Conservation (phyloP, 2,113 vertebrate species). For the Rhadina sibilatrix region DNA sequence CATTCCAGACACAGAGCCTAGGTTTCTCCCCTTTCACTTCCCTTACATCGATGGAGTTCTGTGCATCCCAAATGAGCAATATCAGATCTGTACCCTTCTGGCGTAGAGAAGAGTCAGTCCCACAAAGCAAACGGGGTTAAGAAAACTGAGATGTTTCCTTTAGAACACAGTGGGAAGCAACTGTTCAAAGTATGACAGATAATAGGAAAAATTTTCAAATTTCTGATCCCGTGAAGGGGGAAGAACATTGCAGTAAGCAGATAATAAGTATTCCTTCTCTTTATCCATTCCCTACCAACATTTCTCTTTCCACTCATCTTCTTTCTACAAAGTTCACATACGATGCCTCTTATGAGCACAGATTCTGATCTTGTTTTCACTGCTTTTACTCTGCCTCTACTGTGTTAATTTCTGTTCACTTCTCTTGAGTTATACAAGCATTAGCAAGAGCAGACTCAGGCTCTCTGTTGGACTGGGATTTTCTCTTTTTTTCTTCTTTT, state of each 20-base stretch:
- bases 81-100: background rate
- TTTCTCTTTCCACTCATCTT: background rate
- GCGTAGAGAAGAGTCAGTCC: background rate
- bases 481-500: background rate
- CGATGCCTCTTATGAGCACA: background rate
- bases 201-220: background rate
- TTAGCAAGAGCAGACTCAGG: background rate
- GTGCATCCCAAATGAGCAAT: background rate
- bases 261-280: background rate
- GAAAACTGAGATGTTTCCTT: background rate
- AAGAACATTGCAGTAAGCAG: background rate
- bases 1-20: background rate
- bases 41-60: background rate
- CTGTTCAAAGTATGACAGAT: background rate
- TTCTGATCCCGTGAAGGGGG: background rate
- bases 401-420: constrained; percentile 4
- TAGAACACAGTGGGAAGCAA: background rate
- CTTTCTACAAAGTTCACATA: background rate
- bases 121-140: background rate
- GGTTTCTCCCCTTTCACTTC: background rate
- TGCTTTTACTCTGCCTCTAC: background rate
- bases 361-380: background rate
- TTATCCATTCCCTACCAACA: background rate
- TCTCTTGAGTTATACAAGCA: background rate
- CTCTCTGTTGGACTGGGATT: background rate